A percentile compares a stretch with the other conserved stretches of the same genome.
These are phyloP conservation scores for Chymomyza procnemis DNA, from an alignment of 2,888 invertebrate species.

Conservation along the genomic window DNA sequence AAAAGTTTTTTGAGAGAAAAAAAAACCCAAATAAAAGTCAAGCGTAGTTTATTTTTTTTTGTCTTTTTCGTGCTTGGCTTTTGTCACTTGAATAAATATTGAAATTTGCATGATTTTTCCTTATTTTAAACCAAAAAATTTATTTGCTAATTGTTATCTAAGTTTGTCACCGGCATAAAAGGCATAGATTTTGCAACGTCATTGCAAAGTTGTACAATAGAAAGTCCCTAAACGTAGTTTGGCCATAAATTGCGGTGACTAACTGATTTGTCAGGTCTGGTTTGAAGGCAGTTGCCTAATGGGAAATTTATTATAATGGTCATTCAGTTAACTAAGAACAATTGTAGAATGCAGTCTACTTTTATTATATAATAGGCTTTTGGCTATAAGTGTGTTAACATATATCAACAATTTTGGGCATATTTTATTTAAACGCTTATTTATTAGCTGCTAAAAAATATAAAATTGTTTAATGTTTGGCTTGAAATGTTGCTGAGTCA, in stretches of 20 bases:
- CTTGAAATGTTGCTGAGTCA: too few relatives aligned
- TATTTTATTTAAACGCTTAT: too few relatives aligned
- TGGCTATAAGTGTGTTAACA: too few relatives aligned
- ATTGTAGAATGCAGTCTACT: too few relatives aligned
- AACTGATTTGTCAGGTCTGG: too few relatives aligned
- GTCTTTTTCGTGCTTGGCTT: neutral
- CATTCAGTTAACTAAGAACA: neutral
- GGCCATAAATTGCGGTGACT: too few relatives aligned
- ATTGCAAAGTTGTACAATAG: neutral
- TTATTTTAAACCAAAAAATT: conserved; percentile 47
- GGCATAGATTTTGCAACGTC: conserved; percentile 21
- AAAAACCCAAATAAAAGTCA: neutral
- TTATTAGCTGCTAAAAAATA: too few relatives aligned
- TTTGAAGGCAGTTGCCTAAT: too few relatives aligned
- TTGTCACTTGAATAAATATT: conserved; percentile 20
- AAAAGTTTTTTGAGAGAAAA: neutral
- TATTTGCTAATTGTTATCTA: conserved; percentile 59
- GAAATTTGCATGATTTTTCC: conserved; percentile 38
- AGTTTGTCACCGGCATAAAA: conserved; percentile 24
- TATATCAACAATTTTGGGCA: too few relatives aligned
- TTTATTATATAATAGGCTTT: too few relatives aligned
- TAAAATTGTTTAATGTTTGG: too few relatives aligned
- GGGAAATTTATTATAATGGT: neutral
- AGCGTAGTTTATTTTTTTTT: conserved; percentile 1
- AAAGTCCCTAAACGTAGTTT: neutral